These are phyloP conservation scores for Ennomos quercinarius DNA, from an alignment of 2,888 invertebrate species.

Conservation along the genomic window DNA sequence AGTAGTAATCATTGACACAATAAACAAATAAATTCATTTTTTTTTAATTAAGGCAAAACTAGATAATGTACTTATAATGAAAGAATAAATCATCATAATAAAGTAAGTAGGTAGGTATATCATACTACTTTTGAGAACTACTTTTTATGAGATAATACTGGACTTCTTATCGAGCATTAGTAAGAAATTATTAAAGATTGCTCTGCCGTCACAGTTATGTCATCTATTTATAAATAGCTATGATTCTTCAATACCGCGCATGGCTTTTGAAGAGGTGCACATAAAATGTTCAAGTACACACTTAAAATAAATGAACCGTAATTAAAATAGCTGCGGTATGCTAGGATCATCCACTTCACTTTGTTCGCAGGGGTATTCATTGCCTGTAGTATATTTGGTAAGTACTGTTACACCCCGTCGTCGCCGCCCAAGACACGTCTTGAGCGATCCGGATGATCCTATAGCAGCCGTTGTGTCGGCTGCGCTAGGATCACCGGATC, in stretches of 20 bases:
- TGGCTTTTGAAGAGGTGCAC: conserved; percentile 53
- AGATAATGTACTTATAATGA: no score
- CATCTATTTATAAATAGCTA: conserved; percentile 64
- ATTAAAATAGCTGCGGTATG: conserved; percentile 63
- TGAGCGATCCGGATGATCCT: no score
- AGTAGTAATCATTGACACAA: no score
- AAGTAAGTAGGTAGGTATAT: neutral
- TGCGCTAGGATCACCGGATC: no score
- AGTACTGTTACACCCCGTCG: no score
- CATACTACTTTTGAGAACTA: neutral
- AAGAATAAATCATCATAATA: neutral
- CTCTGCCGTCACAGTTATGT: conserved; percentile 50
- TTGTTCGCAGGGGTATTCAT: conserved; percentile 54
- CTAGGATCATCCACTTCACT: conserved; percentile 57
- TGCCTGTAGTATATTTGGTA: conserved; percentile 27
- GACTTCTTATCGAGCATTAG: conserved; percentile 10
- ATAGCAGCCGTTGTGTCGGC: no score
- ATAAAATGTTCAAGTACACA: conserved; percentile 60
- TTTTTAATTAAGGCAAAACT: no score
- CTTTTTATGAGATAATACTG: neutral
- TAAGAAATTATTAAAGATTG: conserved; percentile 23
- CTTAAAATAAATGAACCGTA: conserved; percentile 58
- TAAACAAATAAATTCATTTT: no score
- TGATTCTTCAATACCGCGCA: conserved; percentile 48
- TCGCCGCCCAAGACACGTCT: no score